Evolutionary conservation across 2,888 invertebrate genomes (phyloP).

Genomic region (Lordiphosa andalusiaca): DNA sequence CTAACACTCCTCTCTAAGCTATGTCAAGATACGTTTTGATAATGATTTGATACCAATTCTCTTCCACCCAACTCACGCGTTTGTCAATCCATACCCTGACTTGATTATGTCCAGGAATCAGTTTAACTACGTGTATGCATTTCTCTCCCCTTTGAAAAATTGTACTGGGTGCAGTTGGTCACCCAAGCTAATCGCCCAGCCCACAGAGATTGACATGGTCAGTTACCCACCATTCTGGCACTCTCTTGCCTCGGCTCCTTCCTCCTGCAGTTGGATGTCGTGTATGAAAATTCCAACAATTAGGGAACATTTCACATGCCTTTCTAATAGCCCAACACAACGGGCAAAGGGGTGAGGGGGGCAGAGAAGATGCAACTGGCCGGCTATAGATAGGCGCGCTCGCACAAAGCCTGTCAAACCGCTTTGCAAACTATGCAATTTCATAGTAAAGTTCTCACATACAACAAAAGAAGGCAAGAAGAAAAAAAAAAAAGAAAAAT

Average conservation of each 20-base stretch:
- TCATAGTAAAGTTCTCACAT: slow-evolving; percentile 72
- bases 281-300: slow-evolving; percentile 76
- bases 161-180: no score
- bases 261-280: slow-evolving; percentile 27
- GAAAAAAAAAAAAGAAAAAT: background rate
- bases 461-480: slow-evolving; percentile 27
- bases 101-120: no score
- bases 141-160: no score
- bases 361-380: slow-evolving; percentile 59
- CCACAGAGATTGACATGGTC: no score
- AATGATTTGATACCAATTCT: no score
- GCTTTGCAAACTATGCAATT: slow-evolving; percentile 68
- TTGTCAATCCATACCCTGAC: no score
- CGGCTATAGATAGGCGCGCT: slow-evolving; percentile 27
- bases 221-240: background rate
- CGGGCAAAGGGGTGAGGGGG: background rate
- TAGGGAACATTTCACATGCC: slow-evolving; percentile 76
- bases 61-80: no score
- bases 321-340: slow-evolving; percentile 69
- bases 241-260: background rate
- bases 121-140: no score
- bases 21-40: no score
- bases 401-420: slow-evolving; percentile 60
- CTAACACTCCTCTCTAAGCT: no score
- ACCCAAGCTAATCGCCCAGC: no score